A percentile compares a stretch with the other conserved stretches of the same genome.
Evolutionary conservation across 2,888 invertebrate species (phyloP).

Genomic region (Thymelicus lineola): DNA sequence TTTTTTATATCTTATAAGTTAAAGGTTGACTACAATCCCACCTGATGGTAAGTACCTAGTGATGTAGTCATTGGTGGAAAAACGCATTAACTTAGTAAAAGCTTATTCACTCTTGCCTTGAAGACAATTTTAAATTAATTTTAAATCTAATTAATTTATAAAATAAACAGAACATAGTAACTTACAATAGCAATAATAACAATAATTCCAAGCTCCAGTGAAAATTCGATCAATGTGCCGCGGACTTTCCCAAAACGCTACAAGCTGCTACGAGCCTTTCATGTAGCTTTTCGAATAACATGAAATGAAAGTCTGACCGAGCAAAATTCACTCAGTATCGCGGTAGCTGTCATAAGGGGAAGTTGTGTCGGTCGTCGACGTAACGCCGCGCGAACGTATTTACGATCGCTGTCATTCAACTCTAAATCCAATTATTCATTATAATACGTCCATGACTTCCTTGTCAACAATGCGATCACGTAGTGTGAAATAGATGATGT

Average conservation of each 20-base stretch:
- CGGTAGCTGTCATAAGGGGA: conserved; percentile 52
- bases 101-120: no score
- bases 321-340: conserved; percentile 59
- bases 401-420: conserved; percentile 66
- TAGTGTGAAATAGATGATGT: conserved; percentile 57
- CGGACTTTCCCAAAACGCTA: conserved; percentile 64
- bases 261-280: conserved; percentile 51
- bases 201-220: conserved; percentile 42
- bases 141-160: no score
- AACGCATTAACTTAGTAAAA: no score
- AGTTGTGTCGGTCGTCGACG: conserved; percentile 51
- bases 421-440: conserved; percentile 69
- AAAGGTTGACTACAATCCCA: no score
- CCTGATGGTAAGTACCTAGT: no score
- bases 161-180: no score
- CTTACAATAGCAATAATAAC: not conserved
- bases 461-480: conserved; percentile 59
- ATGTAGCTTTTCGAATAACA: conserved; percentile 28
- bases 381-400: conserved; percentile 56
- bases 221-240: conserved; percentile 63
- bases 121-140: no score
- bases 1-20: no score
- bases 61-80: no score
- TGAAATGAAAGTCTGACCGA: conserved; percentile 29
- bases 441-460: conserved; percentile 61